Evolutionary conservation across 1,140 invertebrate species (phyloP), one percentile per base, ranked within the genome.

Genomic region (Philotrypesis tridentata): DNA sequence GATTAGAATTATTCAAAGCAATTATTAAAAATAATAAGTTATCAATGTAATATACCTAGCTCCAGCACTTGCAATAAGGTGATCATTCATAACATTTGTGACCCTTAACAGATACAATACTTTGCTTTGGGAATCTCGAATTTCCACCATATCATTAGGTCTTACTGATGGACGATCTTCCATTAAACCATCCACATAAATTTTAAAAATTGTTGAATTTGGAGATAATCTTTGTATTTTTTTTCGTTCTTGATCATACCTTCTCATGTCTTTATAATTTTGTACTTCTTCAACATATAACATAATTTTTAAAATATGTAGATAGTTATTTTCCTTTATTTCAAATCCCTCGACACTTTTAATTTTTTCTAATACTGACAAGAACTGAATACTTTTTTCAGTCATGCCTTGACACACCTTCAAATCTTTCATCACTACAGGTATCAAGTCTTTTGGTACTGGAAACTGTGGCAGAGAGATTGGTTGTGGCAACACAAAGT

Each of bases 141-240:
- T 93, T 31, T 94, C 91, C 17, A 96, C 93, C 85, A 89, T 91
- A 90, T 98, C 97, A 2, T 95, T 95, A 75, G 94, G 85, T 61
- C 95, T 92, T 9, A 98, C 86, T 4, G 96, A 96, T 3, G 97
- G 96, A 78, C 96, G 92, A 72, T 94, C 94, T 89, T 97, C 96
- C 65, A 94, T 92, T 21, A 98, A 90, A 77, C 95, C 95, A 68
- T 94, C 93, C 37, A 98, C 94, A 87, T 93, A 92, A 25, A 94
- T 92, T 17, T 97, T 89, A 90, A 92, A 96, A 21, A 87, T 90
- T 25, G 93, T 90, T 79, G 95, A 93, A 82, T 90, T 91, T 5
- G 93, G 93, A 71, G 92, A 2, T 25, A 43, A 9, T 73, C 48
- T 90, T 70, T 92, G 87, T 80, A 95, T 92, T 23, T 65, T 37